Evolutionary conservation across 2,888 invertebrate genomes (phyloP), one percentile per base, ranked within the genome.

Genomic region (Vesta saturnalis): DNA sequence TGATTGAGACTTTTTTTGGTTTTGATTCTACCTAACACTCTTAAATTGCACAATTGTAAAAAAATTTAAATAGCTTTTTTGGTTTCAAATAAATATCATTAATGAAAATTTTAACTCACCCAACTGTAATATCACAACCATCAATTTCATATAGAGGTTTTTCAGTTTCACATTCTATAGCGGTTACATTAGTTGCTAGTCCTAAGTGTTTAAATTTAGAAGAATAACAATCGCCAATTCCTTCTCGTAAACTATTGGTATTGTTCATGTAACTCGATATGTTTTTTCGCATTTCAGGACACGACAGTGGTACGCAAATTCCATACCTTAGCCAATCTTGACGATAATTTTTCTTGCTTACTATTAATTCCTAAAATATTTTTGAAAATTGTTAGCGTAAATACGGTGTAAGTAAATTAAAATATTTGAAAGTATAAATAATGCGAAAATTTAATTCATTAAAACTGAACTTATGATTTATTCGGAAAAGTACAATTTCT

Each of bases 241-340:
- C 58, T 21, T 54, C 10, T 15, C 52, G 18, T 23, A 73, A 39
- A 58, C 18, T 8, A 6, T 14, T 19, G 57, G 6, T n/a, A 18
- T 58, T 35, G 14, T 67, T 55, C 16, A 19, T 21, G 14, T 23
- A 56, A 35, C 4, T 23, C 6, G 30, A 56, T 30, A 30, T 23
- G n/a, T 56, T 56, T 16, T 23, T 8, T 2, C 58, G 18, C 35
- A 16, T 39, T 4, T 56, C 46, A 1, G 74, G 72, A 66, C 80
- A 80, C 3, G 70, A 68, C 39, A 70, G 64, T 22, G 77, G 71
- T 10, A 80, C 69, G 61, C 81, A 81, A 19, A 81, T 74, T 10
- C 80, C 78, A 66, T 79, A 77, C 57, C 80, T 69, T 14, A 81
- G 67, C 19, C 61, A 52, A 69, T 79, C 80, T 47, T 81, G 81